Evolutionary conservation across 2,888 invertebrate genomes (phyloP).

Genomic region (Papilio demoleus): DNA sequence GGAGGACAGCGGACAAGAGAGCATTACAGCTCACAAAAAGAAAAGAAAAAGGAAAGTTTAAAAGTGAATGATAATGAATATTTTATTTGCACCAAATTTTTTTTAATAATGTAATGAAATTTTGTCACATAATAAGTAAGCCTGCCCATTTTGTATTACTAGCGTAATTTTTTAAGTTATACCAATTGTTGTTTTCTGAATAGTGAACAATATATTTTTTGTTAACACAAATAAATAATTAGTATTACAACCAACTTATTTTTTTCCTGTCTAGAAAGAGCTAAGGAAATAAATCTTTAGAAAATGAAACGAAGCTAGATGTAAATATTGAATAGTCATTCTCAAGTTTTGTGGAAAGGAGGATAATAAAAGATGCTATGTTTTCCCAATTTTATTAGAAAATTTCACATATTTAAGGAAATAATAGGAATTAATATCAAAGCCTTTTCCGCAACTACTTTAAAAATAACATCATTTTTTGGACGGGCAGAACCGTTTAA

Average conservation of each 20-base stretch:
- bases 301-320: neutral
- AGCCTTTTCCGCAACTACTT: too few relatives aligned
- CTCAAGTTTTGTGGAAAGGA: too few relatives aligned
- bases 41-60: constrained; percentile 86
- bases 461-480: neutral
- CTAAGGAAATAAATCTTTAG: neutral
- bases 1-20: constrained; percentile 94
- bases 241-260: constrained; percentile 18
- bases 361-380: too few relatives aligned
- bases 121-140: constrained; percentile 51
- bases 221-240: constrained; percentile 42
- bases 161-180: constrained; percentile 60
- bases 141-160: constrained; percentile 71
- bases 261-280: neutral
- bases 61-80: constrained; percentile 46
- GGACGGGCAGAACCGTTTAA: neutral
- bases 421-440: too few relatives aligned
- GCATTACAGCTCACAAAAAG: constrained; percentile 92
- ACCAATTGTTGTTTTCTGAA: constrained; percentile 57
- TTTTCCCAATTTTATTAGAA: too few relatives aligned
- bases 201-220: constrained; percentile 59
- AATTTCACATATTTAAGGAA: too few relatives aligned
- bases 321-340: too few relatives aligned
- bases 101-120: constrained; percentile 52
- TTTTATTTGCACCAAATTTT: constrained; percentile 52